Percentiles rank a stretch among this genome's conserved stretches.
phyloP scores from a whole-genome alignment of 2,113 vertebrate genomes.

The Erythrolamprus reginae region DNA sequence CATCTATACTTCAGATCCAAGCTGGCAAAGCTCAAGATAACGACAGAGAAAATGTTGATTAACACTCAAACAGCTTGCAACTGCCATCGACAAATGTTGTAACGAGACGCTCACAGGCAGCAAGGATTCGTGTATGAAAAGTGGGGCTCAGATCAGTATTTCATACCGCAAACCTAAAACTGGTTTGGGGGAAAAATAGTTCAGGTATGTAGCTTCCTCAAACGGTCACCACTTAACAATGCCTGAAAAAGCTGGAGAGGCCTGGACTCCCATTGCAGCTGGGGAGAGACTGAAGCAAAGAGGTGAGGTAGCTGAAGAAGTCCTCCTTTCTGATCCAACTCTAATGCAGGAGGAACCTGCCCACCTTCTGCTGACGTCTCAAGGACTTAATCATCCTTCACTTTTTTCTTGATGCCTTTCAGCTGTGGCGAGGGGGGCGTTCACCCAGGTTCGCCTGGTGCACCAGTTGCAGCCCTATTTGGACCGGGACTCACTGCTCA shows the following conservation, averaged over 20 bases:
- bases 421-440: too few relatives aligned
- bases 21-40: conserved; percentile 5
- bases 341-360: not conserved
- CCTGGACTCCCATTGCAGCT: not conserved
- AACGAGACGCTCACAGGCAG: fast-evolving
- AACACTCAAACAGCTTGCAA: not conserved
- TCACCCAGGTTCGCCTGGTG: too few relatives aligned
- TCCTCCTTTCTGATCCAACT: not conserved
- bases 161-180: not conserved
- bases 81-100: fast-evolving
- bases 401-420: not conserved
- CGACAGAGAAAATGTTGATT: not conserved
- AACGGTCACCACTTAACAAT: not conserved
- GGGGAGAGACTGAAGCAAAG: not conserved
- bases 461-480: too few relatives aligned
- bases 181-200: not conserved
- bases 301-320: not conserved
- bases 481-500: too few relatives aligned
- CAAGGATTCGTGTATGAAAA: not conserved
- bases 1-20: conserved; percentile 34
- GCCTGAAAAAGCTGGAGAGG: not conserved
- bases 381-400: not conserved
- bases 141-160: not conserved
- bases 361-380: not conserved
- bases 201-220: not conserved